Evolutionary conservation across 2,113 vertebrate species (phyloP).

Genomic region (Erinaceus europaeus): DNA sequence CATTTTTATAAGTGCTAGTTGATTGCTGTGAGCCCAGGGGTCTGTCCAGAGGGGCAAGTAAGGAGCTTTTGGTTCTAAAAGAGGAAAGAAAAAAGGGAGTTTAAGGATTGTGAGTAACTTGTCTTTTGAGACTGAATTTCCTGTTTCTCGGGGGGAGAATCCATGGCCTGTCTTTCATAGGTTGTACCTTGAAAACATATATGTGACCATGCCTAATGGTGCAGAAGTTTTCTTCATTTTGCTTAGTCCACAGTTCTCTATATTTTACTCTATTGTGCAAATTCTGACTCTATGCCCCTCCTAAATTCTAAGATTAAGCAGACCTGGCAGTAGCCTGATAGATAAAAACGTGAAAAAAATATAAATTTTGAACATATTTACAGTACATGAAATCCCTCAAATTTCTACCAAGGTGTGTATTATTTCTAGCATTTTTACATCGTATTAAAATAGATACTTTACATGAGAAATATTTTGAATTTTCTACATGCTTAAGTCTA

Average conservation of each 20-base stretch:
- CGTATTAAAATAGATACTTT: not conserved
- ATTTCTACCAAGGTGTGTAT: not conserved
- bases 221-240: too few species aligned
- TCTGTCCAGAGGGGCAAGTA: too few species aligned
- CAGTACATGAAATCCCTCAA: not conserved
- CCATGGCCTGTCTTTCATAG: not conserved
- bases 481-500: not conserved
- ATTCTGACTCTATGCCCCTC: too few species aligned
- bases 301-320: too few species aligned
- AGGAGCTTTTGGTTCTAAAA: too few species aligned
- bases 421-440: not conserved
- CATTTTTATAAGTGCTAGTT: conserved; percentile 5
- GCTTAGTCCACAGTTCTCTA: too few species aligned
- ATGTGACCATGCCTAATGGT: too few species aligned
- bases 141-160: not conserved
- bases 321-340: not conserved
- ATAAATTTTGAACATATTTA: not conserved
- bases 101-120: not conserved
- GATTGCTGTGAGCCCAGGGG: conserved; percentile 4
- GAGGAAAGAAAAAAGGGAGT: too few species aligned
- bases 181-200: not conserved
- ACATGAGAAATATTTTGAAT: not conserved
- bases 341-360: not conserved
- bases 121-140: not conserved
- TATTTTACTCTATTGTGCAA: too few species aligned